Evolutionary conservation across 2,888 invertebrate genomes (phyloP), one percentile per base, ranked within the genome.

Genomic region (Eupithecia tripunctaria): DNA sequence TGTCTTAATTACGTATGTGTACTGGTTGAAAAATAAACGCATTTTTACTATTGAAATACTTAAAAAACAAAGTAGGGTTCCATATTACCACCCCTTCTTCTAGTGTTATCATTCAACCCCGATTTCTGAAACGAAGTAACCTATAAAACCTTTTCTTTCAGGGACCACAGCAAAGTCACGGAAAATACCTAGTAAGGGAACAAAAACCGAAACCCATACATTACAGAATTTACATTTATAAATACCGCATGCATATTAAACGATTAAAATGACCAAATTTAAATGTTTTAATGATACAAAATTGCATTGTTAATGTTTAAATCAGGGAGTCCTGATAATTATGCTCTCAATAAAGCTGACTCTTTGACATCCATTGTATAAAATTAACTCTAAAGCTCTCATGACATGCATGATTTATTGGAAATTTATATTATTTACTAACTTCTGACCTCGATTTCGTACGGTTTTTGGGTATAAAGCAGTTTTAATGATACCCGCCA

Each of bases 301-400:
- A 62, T 32, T 62, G 18, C 27, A 56, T 56, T 56, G 51, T 25
- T 51, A 51, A 47, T 51, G 47, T 56, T 56, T 12, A 56, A 56
- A 25, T 25, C 56, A 56, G 56, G 1, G 14, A 56, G 21, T 25
- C 14, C 21, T 56, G 21, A 1, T 56, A 56, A 56, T 56, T 56
- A 56, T 25, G 56, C 25, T 14, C 56, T 25, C 12, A 25, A 56
- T 25, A 25, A 56, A 25, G 25, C 25, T 56, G 56, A 56, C 25
- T 14, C 25, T 56, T 25, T 56, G 56, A 25, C 56, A 56, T 12
- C n/a, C 25, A 56, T 56, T 56, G 56, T 56, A 56, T 21, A 25
- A 56, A 56, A 56, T 56, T 12, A 56, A 56, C 56, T 25, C 10
- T 25, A 56, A 51, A 14, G 21, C 12, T 14, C 4, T 21, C 12